phyloP scores from a whole-genome alignment of 2,113 vertebrate genomes.

The Ceyx margarethae region DNA sequence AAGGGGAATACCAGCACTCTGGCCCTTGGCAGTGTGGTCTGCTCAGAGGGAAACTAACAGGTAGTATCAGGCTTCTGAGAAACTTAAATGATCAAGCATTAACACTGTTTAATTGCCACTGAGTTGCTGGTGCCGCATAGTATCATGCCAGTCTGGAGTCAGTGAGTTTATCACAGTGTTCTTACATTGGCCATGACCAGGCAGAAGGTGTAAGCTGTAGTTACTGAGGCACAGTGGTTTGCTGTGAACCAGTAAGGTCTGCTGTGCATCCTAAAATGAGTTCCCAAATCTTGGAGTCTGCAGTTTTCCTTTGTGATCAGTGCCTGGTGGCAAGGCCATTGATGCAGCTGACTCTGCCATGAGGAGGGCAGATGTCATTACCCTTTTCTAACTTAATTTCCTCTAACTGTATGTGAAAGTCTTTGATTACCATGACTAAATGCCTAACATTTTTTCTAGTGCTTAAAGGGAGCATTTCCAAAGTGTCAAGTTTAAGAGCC shows the following conservation, averaged over 20 bases:
- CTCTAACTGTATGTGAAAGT: background rate
- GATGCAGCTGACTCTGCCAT: background rate
- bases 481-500: background rate
- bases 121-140: background rate
- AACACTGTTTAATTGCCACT: background rate
- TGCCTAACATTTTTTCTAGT: background rate
- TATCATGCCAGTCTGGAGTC: background rate
- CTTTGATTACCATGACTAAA: background rate
- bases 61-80: background rate
- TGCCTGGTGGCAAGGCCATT: background rate
- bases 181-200: background rate
- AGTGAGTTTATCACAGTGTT: rapidly evolving
- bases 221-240: background rate
- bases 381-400: background rate
- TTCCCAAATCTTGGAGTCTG: background rate
- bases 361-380: background rate
- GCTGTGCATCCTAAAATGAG: background rate
- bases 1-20: background rate
- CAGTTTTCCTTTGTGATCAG: background rate
- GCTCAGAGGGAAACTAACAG: background rate
- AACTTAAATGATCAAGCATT: background rate
- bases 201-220: background rate
- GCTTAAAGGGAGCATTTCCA: background rate
- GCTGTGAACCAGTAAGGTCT: background rate
- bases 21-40: background rate